Evolutionary conservation across 2,888 invertebrate species (phyloP), one percentile per base, ranked within the genome.

Genomic region (Pandemis cinnamomeana): DNA sequence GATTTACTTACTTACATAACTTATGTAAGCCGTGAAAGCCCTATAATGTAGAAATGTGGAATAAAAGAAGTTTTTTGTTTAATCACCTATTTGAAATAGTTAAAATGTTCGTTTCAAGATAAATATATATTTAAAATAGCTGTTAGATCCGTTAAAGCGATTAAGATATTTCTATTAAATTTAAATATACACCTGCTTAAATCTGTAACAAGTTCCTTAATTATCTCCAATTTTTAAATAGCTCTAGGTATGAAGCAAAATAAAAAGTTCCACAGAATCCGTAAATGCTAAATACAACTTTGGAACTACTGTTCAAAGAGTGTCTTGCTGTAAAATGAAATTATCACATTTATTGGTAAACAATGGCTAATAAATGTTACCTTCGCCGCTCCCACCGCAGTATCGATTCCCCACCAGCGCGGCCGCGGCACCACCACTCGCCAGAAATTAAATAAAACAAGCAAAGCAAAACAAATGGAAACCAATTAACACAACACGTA

Each of bases 391-490:
- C 91, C 91, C 90, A 89, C 89, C 90, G 89, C 89, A 87, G 90
- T 93, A 93, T 93, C 88, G 93, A 93, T 93, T 91, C 84, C 80
- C 90, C 91, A 92, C 90, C 90, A 91, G 88, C 87, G 87, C 87
- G 82, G 86, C 86, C 88, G 82, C 81, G 78, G 79, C 83, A 78
- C 80, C 81, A 88, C 90, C 87, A 88, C 87, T 86, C 86, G 85
- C 84, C 86, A 86, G 80, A 68, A 74, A 74, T 74, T 71, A 74
- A 67, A 74, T 61, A 55, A 74, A 67, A 74, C 84, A 85, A 86
- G 88, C 89, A 87, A 91, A 90, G 84, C 84, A 90, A 91, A 92
- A 89, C 90, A 90, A 77, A 71, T 61, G 7, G 42, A 91, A 91
- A 89, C 87, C 90, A 91, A 89, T 86, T 78, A 88, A 89, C 91